Evolutionary conservation across 2,113 vertebrate species (phyloP).

Genomic region (Chrysochloris asiatica): DNA sequence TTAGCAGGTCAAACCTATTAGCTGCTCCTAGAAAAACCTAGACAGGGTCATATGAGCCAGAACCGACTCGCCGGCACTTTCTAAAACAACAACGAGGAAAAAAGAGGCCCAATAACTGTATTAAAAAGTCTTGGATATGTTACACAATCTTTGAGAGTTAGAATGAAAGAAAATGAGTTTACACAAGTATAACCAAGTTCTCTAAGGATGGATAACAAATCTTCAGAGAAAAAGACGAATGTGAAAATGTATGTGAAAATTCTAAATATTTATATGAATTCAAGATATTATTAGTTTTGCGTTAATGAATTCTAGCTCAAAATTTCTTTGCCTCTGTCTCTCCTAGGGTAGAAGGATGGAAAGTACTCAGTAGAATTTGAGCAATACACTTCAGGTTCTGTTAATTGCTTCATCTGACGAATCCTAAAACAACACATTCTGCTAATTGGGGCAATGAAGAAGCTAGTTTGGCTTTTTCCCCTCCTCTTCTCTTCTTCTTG

Average conservation of each 20-base stretch:
- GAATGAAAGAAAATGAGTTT: conserved; percentile 12
- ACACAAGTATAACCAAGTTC: conserved; percentile 3
- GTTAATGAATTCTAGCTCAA: conserved; percentile 17
- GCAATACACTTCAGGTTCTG: not conserved
- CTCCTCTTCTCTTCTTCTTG: conserved; percentile 2
- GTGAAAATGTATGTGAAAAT: conserved; percentile 6
- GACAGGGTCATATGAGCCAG: too few species aligned
- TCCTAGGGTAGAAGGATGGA: not conserved
- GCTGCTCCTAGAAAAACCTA: too few species aligned
- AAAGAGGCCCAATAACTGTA: too few species aligned
- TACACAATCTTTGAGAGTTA: not conserved
- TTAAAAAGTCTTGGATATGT: not conserved
- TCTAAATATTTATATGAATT: conserved; percentile 15
- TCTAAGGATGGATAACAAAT: not conserved
- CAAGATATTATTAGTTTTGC: conserved; percentile 11
- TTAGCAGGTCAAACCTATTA: too few species aligned
- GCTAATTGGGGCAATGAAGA: not conserved
- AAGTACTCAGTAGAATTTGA: not conserved
- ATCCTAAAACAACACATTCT: conserved; percentile 18
- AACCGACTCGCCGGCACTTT: too few species aligned
- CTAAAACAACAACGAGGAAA: not conserved
- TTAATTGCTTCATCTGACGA: not conserved
- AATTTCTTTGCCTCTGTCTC: not conserved
- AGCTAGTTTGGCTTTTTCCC: not conserved
- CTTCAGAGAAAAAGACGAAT: not conserved